phyloP scores from a whole-genome alignment of 2,888 invertebrate genomes.

The Tipula unca region DNA sequence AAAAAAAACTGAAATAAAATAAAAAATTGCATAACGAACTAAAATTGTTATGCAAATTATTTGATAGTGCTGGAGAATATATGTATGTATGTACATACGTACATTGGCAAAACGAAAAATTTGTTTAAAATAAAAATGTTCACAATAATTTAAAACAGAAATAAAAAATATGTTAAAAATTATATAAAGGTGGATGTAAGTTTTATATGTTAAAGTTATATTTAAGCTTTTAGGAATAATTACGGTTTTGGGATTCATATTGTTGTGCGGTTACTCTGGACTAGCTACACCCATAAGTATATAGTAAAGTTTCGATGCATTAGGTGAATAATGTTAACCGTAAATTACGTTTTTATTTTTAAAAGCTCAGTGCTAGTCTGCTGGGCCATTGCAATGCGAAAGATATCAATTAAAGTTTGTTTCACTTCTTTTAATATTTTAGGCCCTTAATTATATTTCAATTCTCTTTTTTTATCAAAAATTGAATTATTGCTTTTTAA shows the following conservation, averaged over 20 bases:
- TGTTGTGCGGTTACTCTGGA: not conserved
- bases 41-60: not conserved
- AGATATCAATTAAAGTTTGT: too few relatives aligned
- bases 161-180: not conserved
- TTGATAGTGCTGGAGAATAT: not conserved
- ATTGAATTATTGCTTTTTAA: too few relatives aligned
- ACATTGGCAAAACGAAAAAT: not conserved
- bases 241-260: not conserved
- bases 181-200: not conserved
- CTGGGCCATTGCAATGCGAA: too few relatives aligned
- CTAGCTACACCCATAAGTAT: too few relatives aligned
- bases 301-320: too few relatives aligned
- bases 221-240: not conserved
- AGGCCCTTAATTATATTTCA: too few relatives aligned
- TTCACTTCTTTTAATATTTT: too few relatives aligned
- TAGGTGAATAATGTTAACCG: too few relatives aligned
- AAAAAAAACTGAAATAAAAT: not conserved
- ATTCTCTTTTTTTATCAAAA: too few relatives aligned
- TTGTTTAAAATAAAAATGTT: not conserved
- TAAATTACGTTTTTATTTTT: too few relatives aligned
- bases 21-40: not conserved
- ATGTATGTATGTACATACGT: not conserved
- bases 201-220: not conserved
- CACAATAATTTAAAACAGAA: too few relatives aligned
- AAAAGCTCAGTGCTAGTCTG: too few relatives aligned